phyloP scores from a whole-genome alignment of 2,888 invertebrate genomes.

The Archips xylosteana region DNA sequence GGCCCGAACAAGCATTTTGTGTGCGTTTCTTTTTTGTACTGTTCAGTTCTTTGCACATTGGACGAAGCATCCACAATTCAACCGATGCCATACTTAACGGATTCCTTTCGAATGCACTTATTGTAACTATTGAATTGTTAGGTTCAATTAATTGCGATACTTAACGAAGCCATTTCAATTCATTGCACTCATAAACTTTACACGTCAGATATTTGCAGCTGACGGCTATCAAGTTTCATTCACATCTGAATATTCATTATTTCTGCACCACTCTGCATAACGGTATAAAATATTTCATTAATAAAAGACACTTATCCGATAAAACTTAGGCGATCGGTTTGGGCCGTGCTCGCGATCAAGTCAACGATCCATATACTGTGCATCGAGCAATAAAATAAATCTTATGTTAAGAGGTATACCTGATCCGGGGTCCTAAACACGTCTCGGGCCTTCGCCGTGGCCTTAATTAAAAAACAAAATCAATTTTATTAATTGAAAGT shows the following conservation, averaged over 20 bases:
- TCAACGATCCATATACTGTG: slow-evolving; percentile 70
- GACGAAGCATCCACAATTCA: no score
- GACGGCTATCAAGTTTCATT: slow-evolving; percentile 24
- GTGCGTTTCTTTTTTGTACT: no score
- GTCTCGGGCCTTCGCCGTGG: slow-evolving; percentile 76
- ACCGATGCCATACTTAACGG: no score
- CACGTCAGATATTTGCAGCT: slow-evolving; percentile 30
- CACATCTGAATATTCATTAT: slow-evolving; percentile 29
- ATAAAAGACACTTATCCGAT: slow-evolving; percentile 68
- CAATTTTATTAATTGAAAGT: slow-evolving; percentile 86
- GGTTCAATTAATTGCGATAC: slow-evolving; percentile 1
- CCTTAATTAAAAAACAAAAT: slow-evolving; percentile 85
- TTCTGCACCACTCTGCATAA: slow-evolving; percentile 25
- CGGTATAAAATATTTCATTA: slow-evolving; percentile 39
- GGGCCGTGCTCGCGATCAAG: slow-evolving; percentile 60
- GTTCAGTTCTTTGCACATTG: no score
- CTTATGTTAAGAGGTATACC: slow-evolving; percentile 79
- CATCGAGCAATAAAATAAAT: slow-evolving; percentile 84
- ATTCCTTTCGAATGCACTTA: neutral
- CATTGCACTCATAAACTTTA: neutral
- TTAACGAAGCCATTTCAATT: slow-evolving; percentile 6
- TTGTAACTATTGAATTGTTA: neutral
- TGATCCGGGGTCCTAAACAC: slow-evolving; percentile 75
- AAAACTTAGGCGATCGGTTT: slow-evolving; percentile 68
- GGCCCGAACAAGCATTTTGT: no score